A percentile compares a stretch with the other conserved stretches of the same genome.
Conservation (phyloP, 2,888 invertebrate genomes). For the Fabriciana adippe region DNA sequence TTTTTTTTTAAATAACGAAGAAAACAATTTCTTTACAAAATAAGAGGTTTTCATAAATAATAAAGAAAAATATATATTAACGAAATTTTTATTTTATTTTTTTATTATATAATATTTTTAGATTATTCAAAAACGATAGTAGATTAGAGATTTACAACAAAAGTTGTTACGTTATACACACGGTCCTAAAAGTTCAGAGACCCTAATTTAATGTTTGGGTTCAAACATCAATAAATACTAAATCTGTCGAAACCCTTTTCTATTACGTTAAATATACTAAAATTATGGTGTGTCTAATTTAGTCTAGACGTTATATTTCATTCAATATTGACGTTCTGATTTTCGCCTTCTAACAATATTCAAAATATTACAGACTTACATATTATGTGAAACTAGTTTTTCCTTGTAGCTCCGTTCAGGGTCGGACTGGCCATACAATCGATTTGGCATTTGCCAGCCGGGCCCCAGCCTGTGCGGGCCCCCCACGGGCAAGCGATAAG, state of each 20-base stretch:
- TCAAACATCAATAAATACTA: slow-evolving; percentile 18
- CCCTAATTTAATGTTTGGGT: slow-evolving; percentile 17
- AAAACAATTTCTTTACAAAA: slow-evolving; percentile 2
- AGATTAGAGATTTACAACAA: slow-evolving; percentile 5
- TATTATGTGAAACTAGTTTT: too few species aligned
- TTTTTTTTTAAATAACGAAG: slow-evolving; percentile 18
- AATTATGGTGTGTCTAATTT: slow-evolving; percentile 14
- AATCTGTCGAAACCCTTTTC: slow-evolving; percentile 20
- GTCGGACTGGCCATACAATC: too few species aligned
- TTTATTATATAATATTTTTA: background rate
- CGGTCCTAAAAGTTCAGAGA: slow-evolving; percentile 13
- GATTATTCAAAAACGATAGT: background rate
- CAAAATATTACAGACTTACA: too few species aligned
- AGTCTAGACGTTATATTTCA: background rate
- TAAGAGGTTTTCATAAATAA: background rate
- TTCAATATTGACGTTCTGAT: background rate
- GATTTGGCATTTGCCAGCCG: too few species aligned
- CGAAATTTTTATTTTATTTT: too few species aligned
- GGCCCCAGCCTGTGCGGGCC: too few species aligned
- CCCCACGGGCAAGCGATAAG: too few species aligned
- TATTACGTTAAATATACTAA: slow-evolving; percentile 4
- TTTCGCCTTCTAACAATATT: background rate
- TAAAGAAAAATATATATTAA: background rate
- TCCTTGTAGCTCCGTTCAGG: too few species aligned
- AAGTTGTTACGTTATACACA: slow-evolving; percentile 6